A percentile compares a stretch with the other conserved stretches of the same genome.
These are phyloP conservation scores for Colinus virginianus DNA, from an alignment of 2,113 vertebrate species.

Conservation along the genomic window DNA sequence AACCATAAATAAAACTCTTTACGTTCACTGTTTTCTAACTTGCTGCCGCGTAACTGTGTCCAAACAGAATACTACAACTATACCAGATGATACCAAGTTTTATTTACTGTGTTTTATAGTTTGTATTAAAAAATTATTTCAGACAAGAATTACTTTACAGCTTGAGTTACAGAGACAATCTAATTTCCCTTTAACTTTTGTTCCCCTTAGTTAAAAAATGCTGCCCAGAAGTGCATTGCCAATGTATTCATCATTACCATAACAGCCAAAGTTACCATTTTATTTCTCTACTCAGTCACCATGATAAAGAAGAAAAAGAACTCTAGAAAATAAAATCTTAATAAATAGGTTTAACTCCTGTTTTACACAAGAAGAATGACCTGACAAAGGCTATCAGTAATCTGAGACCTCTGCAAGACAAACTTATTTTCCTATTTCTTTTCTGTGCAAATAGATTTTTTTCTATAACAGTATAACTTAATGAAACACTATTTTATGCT, in stretches of 20 bases:
- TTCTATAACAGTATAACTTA: neutral
- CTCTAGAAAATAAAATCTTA: neutral
- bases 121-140: neutral
- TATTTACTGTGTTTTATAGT: neutral
- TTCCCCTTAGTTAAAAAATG: neutral
- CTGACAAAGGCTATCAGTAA: neutral
- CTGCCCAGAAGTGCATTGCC: neutral
- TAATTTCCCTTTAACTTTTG: neutral
- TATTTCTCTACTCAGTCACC: neutral
- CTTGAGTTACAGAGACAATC: neutral
- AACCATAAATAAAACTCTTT: neutral
- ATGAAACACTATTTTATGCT: neutral
- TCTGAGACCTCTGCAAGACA: neutral
- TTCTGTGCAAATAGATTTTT: neutral
- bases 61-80: neutral
- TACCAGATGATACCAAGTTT: neutral
- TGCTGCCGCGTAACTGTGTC: neutral
- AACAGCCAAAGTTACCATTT: neutral
- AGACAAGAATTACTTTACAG: neutral
- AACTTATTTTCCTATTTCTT: neutral
- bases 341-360: neutral
- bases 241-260: neutral
- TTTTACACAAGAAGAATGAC: neutral
- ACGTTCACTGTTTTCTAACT: neutral
- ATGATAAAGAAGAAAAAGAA: neutral